Conservation (phyloP, 2,888 invertebrate genomes). For the Metacarcinus magister region DNA sequence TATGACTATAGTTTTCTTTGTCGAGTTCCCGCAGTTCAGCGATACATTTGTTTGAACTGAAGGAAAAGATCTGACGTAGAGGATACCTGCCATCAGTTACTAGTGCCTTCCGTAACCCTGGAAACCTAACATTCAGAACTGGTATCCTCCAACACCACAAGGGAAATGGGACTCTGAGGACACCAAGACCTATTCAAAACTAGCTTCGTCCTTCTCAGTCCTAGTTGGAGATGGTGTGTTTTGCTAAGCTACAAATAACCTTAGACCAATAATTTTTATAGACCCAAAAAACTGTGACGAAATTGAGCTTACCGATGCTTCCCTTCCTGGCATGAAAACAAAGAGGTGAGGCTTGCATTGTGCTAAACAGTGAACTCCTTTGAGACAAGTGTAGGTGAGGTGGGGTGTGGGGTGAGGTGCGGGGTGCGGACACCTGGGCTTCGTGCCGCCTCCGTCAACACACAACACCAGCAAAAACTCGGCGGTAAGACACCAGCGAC, state of each 20-base stretch:
- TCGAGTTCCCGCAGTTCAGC: neutral
- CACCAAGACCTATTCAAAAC: neutral
- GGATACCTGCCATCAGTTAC: neutral
- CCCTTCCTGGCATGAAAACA: neutral
- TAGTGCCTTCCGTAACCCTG: neutral
- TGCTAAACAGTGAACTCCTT: conserved; percentile 9
- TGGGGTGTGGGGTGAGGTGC: conserved; percentile 17
- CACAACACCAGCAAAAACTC: conserved; percentile 30
- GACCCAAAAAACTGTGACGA: neutral
- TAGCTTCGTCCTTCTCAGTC: neutral
- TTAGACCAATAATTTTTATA: too few relatives aligned
- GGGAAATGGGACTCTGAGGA: neutral
- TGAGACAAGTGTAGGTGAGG: conserved; percentile 51
- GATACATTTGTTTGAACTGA: conserved; percentile 7
- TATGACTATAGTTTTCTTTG: conserved; percentile 16
- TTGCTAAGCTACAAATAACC: too few relatives aligned
- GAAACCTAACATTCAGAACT: neutral
- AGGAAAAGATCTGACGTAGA: conserved; percentile 15
- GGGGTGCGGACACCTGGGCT: conserved; percentile 26
- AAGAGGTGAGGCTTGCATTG: neutral
- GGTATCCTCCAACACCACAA: neutral
- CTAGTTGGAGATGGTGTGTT: too few relatives aligned
- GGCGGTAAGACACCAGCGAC: conserved; percentile 49
- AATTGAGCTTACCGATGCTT: neutral
- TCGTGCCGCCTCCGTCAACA: conserved; percentile 44